Evolutionary conservation across 2,797 vertebrate species (phyloP), one percentile per base, ranked within the genome.

Genomic region (Ctenochaetus hawaiiensis): DNA sequence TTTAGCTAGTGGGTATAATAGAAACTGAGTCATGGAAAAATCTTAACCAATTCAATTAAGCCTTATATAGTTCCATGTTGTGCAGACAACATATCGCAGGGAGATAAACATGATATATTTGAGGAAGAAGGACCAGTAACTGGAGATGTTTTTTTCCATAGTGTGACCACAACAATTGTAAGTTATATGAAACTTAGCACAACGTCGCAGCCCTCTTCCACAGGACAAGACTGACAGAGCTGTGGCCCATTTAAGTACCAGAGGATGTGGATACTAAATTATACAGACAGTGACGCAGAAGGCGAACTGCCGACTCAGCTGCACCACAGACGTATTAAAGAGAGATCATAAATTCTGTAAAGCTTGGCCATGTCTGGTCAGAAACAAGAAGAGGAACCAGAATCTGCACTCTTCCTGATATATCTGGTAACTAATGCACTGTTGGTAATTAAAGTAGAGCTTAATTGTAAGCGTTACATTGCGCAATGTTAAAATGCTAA

Each of bases 11-110:
- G 64, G 67, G 20, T 69, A 78, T 79, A 86, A 89, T 67, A 70
- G 65, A 75, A 81, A 85, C 65, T 52, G 56, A 86, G 73, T 88
- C 75, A 86, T 86, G 83, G 87, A 90, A 93, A 93, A 93, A 89
- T 89, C 81, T 23, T 67, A 72, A 80, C 63, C 70, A 86, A 93
- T 90, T 85, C 70, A 87, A 89, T 89, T 87, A 87, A 14, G 57
- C 77, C 72, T 85, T 82, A 86, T 88, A 86, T 82, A 51, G 67
- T 44, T 89, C 84, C 77, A 86, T 89, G 89, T 85, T 70, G 65
- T 66, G 53, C 44, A 81, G 72, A 78, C 76, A 86, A 76, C 68
- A 79, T 60, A 79, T 79, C n/a, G 51, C 65, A 81, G 71, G 58
- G 60, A 80, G 60, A 87, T 76, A 64, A 86, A 87, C 73, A 81